These are phyloP conservation scores for Stratiomys singularior DNA, from an alignment of 2,888 invertebrate genomes.

Conservation along the genomic window DNA sequence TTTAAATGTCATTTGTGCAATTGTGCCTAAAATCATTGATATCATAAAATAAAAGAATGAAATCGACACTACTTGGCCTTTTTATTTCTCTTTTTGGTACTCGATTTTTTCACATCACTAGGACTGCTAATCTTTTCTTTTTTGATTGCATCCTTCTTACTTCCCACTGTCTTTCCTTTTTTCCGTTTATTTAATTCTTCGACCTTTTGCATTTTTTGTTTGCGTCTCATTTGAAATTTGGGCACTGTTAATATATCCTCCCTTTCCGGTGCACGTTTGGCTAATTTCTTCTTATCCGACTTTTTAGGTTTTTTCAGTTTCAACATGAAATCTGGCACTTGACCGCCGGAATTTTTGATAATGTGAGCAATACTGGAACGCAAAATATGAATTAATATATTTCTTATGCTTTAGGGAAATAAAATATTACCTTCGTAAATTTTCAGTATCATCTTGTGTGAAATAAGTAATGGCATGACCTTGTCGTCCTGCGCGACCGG, in stretches of 20 bases:
- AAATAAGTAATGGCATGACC: conserved; percentile 95
- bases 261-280: conserved; percentile 72
- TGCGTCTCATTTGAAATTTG: conserved; percentile 60
- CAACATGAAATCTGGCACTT: conserved; percentile 92
- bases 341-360: conserved; percentile 90
- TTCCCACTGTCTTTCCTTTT: not conserved
- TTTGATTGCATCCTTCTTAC: too few species aligned
- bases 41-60: conserved; percentile 8
- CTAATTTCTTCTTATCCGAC: conserved; percentile 70
- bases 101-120: conserved; percentile 6
- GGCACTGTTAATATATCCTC: conserved; percentile 73
- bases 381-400: not conserved
- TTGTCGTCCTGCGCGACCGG: conserved; percentile 90
- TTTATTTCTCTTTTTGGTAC: conserved; percentile 27
- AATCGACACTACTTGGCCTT: not conserved
- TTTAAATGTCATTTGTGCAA: not conserved
- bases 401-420: not conserved
- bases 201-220: conserved; percentile 47
- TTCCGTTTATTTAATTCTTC: not conserved
- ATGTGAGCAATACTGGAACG: conserved; percentile 84
- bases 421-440: conserved; percentile 78
- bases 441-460: conserved; percentile 86
- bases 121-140: not conserved
- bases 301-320: conserved; percentile 75
- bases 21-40: not conserved